phyloP scores from a whole-genome alignment of 2,888 invertebrate species.

The Xanthostigma xanthostigma region DNA sequence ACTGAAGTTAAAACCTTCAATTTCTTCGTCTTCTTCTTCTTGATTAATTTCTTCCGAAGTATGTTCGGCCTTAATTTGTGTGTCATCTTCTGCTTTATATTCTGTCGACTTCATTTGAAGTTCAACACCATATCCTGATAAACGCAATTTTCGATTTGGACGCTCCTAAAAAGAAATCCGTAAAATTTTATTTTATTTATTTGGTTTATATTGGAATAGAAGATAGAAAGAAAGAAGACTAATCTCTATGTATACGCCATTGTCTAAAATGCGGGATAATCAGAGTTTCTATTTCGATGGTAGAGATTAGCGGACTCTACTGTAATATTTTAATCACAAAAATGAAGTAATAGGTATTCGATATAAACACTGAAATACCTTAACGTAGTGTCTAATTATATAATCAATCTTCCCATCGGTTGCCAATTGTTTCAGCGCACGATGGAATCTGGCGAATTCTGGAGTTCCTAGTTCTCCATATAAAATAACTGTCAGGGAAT shows the following conservation, averaged over 20 bases:
- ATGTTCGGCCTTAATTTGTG: constrained; percentile 29
- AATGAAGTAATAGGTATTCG: constrained; percentile 12
- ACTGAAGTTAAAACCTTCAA: constrained; percentile 82
- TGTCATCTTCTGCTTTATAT: constrained; percentile 97
- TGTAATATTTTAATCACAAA: not conserved
- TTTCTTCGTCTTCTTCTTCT: constrained; percentile 43
- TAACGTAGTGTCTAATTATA: constrained; percentile 73
- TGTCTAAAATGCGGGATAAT: too few species aligned
- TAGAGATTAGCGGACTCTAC: too few species aligned
- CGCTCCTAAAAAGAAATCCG: constrained; percentile 20
- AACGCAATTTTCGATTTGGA: constrained; percentile 42
- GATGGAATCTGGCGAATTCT: constrained; percentile 61
- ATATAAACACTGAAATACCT: constrained; percentile 32
- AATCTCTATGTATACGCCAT: too few species aligned
- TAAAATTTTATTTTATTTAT: constrained; percentile 5
- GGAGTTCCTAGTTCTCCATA: constrained; percentile 80
- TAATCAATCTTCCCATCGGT: constrained; percentile 63
- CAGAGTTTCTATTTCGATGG: too few species aligned
- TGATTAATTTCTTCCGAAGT: constrained; percentile 21
- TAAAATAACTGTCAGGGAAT: constrained; percentile 55
- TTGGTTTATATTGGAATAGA: too few species aligned
- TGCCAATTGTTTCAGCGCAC: constrained; percentile 50
- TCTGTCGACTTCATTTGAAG: constrained; percentile 97
- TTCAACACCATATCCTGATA: constrained; percentile 97
- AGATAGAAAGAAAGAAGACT: too few species aligned